Conservation (phyloP, 2,888 invertebrate species). For the Mamestra brassicae region DNA sequence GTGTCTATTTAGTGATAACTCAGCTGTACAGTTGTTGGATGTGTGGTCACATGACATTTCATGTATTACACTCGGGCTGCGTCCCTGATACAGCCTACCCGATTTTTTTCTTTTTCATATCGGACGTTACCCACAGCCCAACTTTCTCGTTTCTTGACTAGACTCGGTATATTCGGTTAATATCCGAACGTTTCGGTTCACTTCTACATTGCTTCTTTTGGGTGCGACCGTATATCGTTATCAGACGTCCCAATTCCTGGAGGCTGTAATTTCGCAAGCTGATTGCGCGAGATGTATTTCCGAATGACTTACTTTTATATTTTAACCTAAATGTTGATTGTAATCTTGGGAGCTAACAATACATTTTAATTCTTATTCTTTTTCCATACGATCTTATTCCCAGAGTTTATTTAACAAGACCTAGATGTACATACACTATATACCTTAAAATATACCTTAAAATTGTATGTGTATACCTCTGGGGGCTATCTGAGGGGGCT, state of each 20-base stretch:
- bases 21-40: too few relatives aligned
- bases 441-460: too few relatives aligned
- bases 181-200: neutral
- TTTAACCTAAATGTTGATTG: constrained; percentile 1
- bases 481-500: neutral
- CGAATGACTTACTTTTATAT: constrained; percentile 20
- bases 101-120: too few relatives aligned
- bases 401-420: neutral
- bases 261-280: constrained; percentile 4
- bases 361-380: neutral
- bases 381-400: too few relatives aligned
- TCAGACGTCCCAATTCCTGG: constrained; percentile 24
- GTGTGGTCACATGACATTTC: too few relatives aligned
- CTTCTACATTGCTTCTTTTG: neutral
- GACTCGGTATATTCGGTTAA: neutral
- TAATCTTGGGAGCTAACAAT: constrained; percentile 2
- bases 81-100: too few relatives aligned
- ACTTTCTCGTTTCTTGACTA: neutral
- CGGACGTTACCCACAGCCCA: too few relatives aligned
- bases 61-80: too few relatives aligned
- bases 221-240: neutral
- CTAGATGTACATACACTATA: neutral
- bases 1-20: too few relatives aligned
- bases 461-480: too few relatives aligned
- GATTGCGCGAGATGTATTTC: constrained; percentile 17